Base-by-base conservation (phyloP, 1,140 invertebrate genomes). In the Drosophila triauraria region DNA sequence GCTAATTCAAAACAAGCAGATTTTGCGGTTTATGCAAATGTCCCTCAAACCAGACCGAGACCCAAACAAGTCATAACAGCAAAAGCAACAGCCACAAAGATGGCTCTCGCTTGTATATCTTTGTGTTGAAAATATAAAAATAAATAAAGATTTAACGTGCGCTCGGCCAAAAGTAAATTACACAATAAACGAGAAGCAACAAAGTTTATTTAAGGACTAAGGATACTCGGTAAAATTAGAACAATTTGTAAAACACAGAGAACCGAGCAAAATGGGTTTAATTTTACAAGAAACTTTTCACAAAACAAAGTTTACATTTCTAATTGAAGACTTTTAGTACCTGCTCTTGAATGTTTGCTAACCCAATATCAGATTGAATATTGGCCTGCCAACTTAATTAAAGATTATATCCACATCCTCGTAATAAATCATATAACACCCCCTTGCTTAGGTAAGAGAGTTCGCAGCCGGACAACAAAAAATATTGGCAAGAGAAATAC, bases 11-110 rank as follows among this genome's bases (percentile, higher is more conserved):
- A 87, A 81, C 84, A 90, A 87, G 84, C 84, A 87, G 84, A 87
- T 87, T 88, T 90, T 87, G 85, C 85, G 84, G 84, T 90, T 87
- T 87, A 87, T 87, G 84, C 84, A 87, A 87, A 87, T 87, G 59
- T 38, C 43, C 40, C 53, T 42, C 57, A 59, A 62, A 58, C 64
- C 75, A 80, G 68, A 79, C 42, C 61, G 50, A 78, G 40, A 61
- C 54, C 62, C 82, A 44, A 75, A 81, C 54, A 77, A 88, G 78
- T 70, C 75, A 71, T 78, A 80, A 79, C 71, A 86, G 60, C 56
- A 46, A 61, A 61, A 75, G 60, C 54, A 65, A 48, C 58, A 51
- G 43, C 60, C 59, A 62, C 47, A 79, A 58, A 56, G 59, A 56
- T 53, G 50, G 23, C 46, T 32, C 68, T 57, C 40, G 65, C 35